phyloP scores from a whole-genome alignment of 1,140 invertebrate genomes.

The Doryteuthis pealeii region DNA sequence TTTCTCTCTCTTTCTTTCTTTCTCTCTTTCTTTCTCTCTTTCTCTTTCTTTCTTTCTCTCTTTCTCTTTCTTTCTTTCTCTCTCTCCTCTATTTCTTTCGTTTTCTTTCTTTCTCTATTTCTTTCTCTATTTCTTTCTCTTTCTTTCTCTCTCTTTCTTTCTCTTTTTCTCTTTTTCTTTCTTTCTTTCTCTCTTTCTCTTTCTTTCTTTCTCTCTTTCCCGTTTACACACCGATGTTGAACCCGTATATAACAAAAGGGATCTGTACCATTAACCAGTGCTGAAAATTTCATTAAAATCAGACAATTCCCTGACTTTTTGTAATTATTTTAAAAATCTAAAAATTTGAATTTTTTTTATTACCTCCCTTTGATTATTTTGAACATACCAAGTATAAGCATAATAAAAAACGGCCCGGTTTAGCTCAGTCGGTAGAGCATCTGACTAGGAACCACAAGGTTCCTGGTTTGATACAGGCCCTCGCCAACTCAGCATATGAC shows the following conservation, averaged over 20 bases:
- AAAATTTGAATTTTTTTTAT: no score
- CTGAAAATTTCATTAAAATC: no score
- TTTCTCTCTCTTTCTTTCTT: neutral
- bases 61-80: neutral
- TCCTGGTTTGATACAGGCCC: no score
- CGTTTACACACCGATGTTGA: neutral
- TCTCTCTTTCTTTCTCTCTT: neutral
- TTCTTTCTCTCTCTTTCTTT: neutral
- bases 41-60: no score
- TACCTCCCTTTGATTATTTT: no score
- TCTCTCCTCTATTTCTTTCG: neutral
- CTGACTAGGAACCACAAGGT: no score
- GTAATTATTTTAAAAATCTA: no score
- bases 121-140: neutral
- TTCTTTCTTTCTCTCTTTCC: neutral
- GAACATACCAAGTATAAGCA: neutral
- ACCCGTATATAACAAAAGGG: neutral
- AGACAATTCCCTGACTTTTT: no score
- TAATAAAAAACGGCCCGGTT: no score
- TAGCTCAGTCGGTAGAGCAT: no score
- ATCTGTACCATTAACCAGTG: neutral
- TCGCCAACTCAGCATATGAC: no score
- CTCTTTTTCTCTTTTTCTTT: neutral
- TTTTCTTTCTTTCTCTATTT: neutral
- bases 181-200: neutral